Conservation (phyloP, 2,888 invertebrate genomes). For the Megaustenia siamemsis region DNA sequence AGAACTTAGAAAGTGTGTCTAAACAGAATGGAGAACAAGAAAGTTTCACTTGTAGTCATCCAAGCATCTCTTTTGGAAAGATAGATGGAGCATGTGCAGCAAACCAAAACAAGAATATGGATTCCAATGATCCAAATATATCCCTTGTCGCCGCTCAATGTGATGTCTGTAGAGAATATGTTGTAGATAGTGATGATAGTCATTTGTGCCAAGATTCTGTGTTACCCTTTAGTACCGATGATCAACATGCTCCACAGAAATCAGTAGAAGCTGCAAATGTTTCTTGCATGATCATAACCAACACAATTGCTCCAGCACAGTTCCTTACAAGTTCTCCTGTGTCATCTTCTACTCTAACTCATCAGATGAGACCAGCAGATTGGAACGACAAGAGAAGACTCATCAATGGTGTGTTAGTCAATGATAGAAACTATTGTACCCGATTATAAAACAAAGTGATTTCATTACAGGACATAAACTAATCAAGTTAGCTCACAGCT, state of each 20-base stretch:
- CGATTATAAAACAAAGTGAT: too few species aligned
- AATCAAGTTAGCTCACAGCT: too few species aligned
- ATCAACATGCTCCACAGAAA: neutral
- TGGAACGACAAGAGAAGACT: neutral
- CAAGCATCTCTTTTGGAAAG: too few species aligned
- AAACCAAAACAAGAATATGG: too few species aligned
- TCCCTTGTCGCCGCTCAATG: neutral
- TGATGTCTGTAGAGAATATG: neutral
- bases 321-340: neutral
- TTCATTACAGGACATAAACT: too few species aligned
- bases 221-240: neutral
- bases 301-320: neutral
- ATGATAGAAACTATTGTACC: constrained; percentile 13
- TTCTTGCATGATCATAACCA: neutral
- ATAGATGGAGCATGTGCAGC: too few species aligned
- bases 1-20: neutral
- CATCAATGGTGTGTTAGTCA: constrained; percentile 28
- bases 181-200: neutral
- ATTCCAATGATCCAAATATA: neutral
- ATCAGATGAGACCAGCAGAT: neutral
- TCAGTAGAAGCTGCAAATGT: neutral
- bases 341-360: neutral
- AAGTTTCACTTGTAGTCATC: neutral
- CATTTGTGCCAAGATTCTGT: neutral
- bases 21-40: neutral